Percentiles rank a stretch among this genome's conserved stretches.
These are phyloP conservation scores for Stomorhina lunata DNA, from an alignment of 2,888 invertebrate genomes.

Conservation along the genomic window DNA sequence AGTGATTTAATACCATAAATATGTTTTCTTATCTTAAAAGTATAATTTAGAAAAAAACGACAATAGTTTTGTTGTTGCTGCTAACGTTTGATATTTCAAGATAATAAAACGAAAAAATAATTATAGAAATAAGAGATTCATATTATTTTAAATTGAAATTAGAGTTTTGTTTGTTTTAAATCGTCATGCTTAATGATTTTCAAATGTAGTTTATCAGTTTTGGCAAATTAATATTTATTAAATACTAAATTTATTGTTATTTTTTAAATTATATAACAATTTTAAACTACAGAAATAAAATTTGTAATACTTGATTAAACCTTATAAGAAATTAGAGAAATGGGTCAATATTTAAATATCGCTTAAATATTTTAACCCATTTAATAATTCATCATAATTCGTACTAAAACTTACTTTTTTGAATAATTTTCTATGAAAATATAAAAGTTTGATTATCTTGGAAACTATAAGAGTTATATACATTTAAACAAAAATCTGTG, in stretches of 20 bases:
- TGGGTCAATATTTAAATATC: too few species aligned
- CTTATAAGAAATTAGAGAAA: too few species aligned
- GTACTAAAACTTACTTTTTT: not conserved
- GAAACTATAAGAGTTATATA: too few species aligned
- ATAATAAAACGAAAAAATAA: not conserved
- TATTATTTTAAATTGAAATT: not conserved
- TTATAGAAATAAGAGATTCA: not conserved
- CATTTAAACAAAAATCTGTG: too few species aligned
- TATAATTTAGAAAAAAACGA: not conserved
- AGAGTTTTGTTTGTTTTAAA: not conserved
- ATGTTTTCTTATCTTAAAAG: slow-evolving; percentile 33
- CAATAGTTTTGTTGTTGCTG: not conserved
- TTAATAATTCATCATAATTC: too few species aligned
- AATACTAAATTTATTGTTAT: not conserved
- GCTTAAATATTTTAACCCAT: too few species aligned
- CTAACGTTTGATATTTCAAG: not conserved
- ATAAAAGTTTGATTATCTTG: too few species aligned
- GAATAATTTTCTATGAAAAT: too few species aligned
- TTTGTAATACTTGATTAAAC: too few species aligned
- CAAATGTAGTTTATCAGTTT: not conserved
- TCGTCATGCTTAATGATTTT: not conserved
- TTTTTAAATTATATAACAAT: too few species aligned
- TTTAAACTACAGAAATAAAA: too few species aligned
- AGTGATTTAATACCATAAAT: not conserved
- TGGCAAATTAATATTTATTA: not conserved